phyloP scores from a whole-genome alignment of 2,888 invertebrate species.

The Odontocolon sp. region DNA sequence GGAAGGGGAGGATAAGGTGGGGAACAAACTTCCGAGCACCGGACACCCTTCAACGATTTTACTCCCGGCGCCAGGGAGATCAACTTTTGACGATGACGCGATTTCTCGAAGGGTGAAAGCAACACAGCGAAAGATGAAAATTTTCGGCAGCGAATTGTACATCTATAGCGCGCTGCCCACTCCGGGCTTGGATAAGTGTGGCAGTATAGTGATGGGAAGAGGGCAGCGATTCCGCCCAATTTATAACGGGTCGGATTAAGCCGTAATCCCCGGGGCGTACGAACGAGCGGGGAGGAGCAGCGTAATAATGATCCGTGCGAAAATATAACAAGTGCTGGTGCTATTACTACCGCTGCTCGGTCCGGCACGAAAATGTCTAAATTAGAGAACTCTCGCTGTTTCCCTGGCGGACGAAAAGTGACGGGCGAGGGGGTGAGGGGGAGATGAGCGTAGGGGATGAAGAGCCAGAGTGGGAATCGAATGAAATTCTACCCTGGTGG shows the following conservation, averaged over 20 bases:
- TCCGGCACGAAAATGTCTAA: constrained; percentile 65
- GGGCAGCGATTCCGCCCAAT: constrained; percentile 71
- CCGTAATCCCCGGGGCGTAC: constrained; percentile 70
- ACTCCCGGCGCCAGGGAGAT: constrained; percentile 5
- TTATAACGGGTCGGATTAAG: constrained; percentile 73
- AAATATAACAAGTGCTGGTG: constrained; percentile 69
- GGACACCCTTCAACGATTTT: constrained; percentile 44
- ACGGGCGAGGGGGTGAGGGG: background rate
- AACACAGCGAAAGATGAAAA: constrained; percentile 12
- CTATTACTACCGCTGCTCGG: constrained; percentile 21
- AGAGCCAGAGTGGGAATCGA: constrained; percentile 20
- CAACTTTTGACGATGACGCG: constrained; percentile 29
- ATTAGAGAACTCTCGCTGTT: constrained; percentile 67
- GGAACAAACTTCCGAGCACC: constrained; percentile 18
- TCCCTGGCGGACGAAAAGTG: constrained; percentile 4
- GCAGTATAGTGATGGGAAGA: background rate
- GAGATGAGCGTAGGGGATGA: background rate
- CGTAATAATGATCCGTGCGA: constrained; percentile 73
- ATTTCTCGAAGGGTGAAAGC: background rate
- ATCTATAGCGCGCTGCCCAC: background rate
- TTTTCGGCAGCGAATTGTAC: constrained; percentile 12
- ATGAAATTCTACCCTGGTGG: constrained; percentile 2
- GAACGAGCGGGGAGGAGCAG: constrained; percentile 23
- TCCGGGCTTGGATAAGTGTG: background rate
- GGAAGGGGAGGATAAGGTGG: no score